phyloP scores from a whole-genome alignment of 2,113 vertebrate species.

The Solea solea region DNA sequence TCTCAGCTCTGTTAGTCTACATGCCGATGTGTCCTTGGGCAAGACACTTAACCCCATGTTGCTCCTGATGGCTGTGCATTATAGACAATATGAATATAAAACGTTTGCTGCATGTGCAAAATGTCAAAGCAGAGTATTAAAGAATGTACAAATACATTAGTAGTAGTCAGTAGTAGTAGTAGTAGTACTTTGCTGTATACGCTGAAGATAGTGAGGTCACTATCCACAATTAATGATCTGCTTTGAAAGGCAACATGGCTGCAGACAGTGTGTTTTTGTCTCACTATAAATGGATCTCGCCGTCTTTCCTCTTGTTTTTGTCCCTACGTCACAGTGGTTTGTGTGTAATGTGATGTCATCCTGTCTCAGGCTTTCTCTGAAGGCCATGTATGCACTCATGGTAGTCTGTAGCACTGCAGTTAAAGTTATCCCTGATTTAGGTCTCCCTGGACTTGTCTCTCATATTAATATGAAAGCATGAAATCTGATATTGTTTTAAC shows the following conservation, averaged over 20 bases:
- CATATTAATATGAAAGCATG: slow-evolving; percentile 5
- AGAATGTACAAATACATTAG: too few relatives aligned
- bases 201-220: neutral
- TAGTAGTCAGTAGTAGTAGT: too few relatives aligned
- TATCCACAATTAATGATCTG: slow-evolving; percentile 1
- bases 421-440: slow-evolving; percentile 19
- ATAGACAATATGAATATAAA: too few relatives aligned
- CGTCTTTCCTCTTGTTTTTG: slow-evolving; percentile 17
- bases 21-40: too few relatives aligned
- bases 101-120: too few relatives aligned
- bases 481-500: neutral
- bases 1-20: too few relatives aligned
- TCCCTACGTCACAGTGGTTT: slow-evolving; percentile 26
- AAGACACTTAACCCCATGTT: too few relatives aligned
- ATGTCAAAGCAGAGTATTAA: too few relatives aligned
- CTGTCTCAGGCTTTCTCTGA: slow-evolving; percentile 27
- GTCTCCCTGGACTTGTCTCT: slow-evolving; percentile 6
- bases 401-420: neutral
- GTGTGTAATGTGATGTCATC: slow-evolving; percentile 52
- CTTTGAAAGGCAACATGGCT: slow-evolving; percentile 16
- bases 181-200: too few relatives aligned
- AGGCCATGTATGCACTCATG: slow-evolving; percentile 34
- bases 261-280: slow-evolving; percentile 29
- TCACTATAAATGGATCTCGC: slow-evolving; percentile 15
- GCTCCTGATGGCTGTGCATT: too few relatives aligned